phyloP scores from a whole-genome alignment of 2,797 vertebrate species.

The Malurus splendens region DNA sequence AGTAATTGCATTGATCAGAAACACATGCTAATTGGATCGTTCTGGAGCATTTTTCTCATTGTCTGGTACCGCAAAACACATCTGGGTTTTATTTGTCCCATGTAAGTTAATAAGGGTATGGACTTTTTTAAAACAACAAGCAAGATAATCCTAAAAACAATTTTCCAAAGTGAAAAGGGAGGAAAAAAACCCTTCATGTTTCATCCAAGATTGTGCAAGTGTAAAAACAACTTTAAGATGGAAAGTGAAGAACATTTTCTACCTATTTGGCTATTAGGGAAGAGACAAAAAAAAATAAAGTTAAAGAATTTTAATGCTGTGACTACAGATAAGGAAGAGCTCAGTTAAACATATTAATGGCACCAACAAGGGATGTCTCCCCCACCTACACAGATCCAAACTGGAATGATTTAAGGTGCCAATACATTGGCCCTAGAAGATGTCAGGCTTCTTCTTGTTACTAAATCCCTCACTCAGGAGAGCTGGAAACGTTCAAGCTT shows the following conservation, averaged over 20 bases:
- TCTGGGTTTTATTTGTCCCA: conserved; percentile 67
- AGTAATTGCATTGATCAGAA: conserved; percentile 66
- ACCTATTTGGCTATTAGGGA: background rate
- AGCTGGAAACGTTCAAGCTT: conserved; percentile 42
- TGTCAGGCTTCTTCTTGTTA: background rate
- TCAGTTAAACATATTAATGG: background rate
- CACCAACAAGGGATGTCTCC: background rate
- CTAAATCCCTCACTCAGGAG: conserved; percentile 6
- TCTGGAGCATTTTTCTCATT: conserved; percentile 60
- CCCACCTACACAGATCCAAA: background rate
- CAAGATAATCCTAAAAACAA: conserved; percentile 55
- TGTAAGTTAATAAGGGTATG: conserved; percentile 62
- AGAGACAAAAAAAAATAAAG: background rate
- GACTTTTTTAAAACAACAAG: conserved; percentile 55
- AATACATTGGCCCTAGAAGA: conserved; percentile 2
- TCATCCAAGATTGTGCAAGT: background rate
- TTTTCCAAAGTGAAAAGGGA: conserved; percentile 47
- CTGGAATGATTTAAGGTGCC: background rate
- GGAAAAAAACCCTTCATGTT: background rate
- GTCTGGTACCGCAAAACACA: conserved; percentile 56
- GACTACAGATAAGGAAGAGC: background rate
- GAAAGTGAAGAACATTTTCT: background rate
- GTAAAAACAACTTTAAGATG: background rate
- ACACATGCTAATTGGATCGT: conserved; percentile 63
- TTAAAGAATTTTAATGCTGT: background rate